Evolutionary conservation across 1,140 invertebrate genomes (phyloP).

Genomic region (Kradibia gibbosae): DNA sequence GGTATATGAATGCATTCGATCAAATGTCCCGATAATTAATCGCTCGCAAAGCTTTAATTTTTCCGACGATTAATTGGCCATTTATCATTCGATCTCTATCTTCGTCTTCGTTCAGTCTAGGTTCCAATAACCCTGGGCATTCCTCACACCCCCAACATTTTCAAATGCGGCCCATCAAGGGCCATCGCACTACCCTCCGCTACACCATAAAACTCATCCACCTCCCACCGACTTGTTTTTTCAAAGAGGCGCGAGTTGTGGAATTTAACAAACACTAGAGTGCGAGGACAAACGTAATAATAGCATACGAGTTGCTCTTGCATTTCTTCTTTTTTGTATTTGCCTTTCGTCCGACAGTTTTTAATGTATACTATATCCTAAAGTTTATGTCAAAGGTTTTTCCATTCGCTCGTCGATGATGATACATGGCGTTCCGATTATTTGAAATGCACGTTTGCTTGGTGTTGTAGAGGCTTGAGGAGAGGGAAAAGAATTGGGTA

Average conservation of each 20-base stretch:
- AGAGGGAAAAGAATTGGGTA: not conserved
- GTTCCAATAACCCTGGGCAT: not conserved
- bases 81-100: constrained; percentile 33
- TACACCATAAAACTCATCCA: not conserved
- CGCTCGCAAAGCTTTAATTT: constrained; percentile 40
- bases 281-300: constrained; percentile 9
- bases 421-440: constrained; percentile 15
- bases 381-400: constrained; percentile 7
- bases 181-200: not conserved
- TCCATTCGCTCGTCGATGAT: not conserved
- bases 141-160: not conserved
- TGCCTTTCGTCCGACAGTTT: not conserved
- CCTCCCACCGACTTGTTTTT: not conserved
- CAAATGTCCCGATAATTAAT: constrained; percentile 48
- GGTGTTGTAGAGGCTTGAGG: no score
- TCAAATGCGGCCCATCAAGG: constrained; percentile 3
- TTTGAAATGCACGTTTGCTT: not conserved
- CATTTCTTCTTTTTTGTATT: not conserved
- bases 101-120: no score
- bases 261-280: not conserved
- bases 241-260: not conserved
- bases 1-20: constrained; percentile 39
- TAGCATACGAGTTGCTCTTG: not conserved
- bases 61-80: constrained; percentile 47
- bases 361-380: not conserved